These are phyloP conservation scores for Rhaphigaster nebulosa DNA, from an alignment of 2,888 invertebrate species.

Conservation along the genomic window DNA sequence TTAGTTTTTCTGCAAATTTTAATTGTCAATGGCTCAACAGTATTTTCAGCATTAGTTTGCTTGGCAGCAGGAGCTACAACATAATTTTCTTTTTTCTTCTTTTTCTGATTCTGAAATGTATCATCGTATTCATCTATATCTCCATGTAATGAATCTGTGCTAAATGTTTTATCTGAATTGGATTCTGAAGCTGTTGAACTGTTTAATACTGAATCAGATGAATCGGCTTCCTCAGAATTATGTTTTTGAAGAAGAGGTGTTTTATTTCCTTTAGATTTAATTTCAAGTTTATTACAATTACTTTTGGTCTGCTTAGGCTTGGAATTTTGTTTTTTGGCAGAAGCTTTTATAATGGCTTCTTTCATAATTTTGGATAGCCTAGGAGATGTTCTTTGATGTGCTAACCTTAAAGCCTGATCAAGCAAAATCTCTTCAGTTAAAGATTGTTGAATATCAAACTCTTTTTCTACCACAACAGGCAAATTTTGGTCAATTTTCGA, in stretches of 20 bases:
- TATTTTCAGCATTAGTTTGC: neutral
- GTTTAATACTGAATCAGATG: neutral
- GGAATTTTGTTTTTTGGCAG: neutral
- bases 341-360: slow-evolving; percentile 47
- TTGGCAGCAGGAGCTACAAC: neutral
- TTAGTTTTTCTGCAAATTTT: slow-evolving; percentile 40
- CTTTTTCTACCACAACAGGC: slow-evolving; percentile 54
- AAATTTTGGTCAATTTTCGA: slow-evolving; percentile 52
- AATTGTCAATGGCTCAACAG: slow-evolving; percentile 10
- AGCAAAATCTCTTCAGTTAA: slow-evolving; percentile 58
- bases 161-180: neutral
- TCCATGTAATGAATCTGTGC: neutral
- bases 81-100: slow-evolving; percentile 34
- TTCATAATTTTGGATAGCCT: slow-evolving; percentile 34
- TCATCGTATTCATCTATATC: neutral
- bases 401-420: slow-evolving; percentile 53
- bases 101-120: neutral
- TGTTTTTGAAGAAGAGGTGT: neutral
- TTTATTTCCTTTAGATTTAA: slow-evolving; percentile 20
- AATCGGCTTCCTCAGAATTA: neutral
- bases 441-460: slow-evolving; percentile 58
- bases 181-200: slow-evolving; percentile 44
- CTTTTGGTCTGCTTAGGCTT: neutral
- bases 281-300: slow-evolving; percentile 31
- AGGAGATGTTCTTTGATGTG: slow-evolving; percentile 56